Base-by-base conservation (phyloP, 2,113 vertebrate species). In the Cynocephalus volans region DNA sequence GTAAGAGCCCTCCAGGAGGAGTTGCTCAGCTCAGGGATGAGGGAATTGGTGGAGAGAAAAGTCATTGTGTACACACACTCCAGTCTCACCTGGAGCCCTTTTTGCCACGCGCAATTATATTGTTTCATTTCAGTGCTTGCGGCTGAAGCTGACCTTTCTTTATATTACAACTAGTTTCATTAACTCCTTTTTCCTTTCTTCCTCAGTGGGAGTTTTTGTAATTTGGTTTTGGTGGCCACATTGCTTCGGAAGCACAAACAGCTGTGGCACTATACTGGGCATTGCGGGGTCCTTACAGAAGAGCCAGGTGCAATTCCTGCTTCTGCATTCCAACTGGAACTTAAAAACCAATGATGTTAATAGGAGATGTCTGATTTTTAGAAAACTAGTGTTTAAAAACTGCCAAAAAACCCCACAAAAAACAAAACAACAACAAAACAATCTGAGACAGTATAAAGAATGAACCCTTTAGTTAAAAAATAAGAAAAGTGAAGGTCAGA, bases 181-280 rank as follows among this genome's bases (percentile, higher is more conserved):
- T 15, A n/a, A 19, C 18, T 36, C 41, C 70, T 9, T 41, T 50
- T 85, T 19, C 60, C 76, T 73, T 54, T 41, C 19, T 76, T 48
- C 45, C 13, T 62, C 2, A 0, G n/a, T 19, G 33, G 54, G 45
- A 54, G 67, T 24, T 36, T 85, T 23, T 33, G 48, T 75, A 33
- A 56, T 90, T 93, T 50, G 58, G 48, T 70, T 45, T 56, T 4
- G 17, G n/a, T 56, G 64, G 76, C 23, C n/a, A 1, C 50, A 13
- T 17, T 31, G 28, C 91, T 90, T 26, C 6, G 45, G 21, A 12
- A 13, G 0, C 21, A 12, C 5, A 4, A 12, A 19, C 15, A 45
- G 28, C n/a, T 6, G 8, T 12, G 14, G 8, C n/a, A 2, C 50
- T 14, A 0, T 4, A 0, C n/a, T 58, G 21, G 67, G 56, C 56